phyloP scores from a whole-genome alignment of 37 sponge, comb jelly and placozoan genomes.

The Aplysina aerophoba region DNA sequence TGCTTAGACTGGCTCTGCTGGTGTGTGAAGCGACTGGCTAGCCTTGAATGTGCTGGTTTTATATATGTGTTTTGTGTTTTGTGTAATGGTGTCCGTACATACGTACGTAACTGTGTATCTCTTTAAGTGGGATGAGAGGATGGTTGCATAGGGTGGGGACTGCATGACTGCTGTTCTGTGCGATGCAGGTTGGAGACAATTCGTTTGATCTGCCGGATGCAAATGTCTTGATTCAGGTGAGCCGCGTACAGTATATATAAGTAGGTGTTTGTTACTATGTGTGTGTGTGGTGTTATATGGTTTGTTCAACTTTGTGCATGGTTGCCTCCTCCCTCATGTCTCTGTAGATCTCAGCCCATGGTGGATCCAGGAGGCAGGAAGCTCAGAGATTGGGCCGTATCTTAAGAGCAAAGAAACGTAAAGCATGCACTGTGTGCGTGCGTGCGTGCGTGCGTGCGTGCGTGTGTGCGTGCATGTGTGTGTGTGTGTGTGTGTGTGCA shows the following conservation, averaged over 20 bases:
- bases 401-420: conserved; percentile 93
- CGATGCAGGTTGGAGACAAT: conserved; percentile 94
- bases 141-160: background rate
- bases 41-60: too few relatives aligned
- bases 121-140: too few relatives aligned
- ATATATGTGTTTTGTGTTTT: too few relatives aligned
- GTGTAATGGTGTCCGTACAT: too few relatives aligned
- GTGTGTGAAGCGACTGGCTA: too few relatives aligned
- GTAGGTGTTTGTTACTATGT: too few relatives aligned
- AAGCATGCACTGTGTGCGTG: background rate
- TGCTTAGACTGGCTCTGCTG: too few relatives aligned
- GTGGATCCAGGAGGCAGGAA: conserved; percentile 98
- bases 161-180: background rate
- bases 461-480: background rate
- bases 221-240: conserved; percentile 93
- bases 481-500: background rate
- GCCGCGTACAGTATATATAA: background rate
- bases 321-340: conserved; percentile 4
- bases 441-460: background rate
- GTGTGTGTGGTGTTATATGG: too few relatives aligned
- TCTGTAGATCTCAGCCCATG: conserved; percentile 92
- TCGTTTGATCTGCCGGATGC: conserved; percentile 99
- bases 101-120: too few relatives aligned
- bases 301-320: background rate
- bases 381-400: conserved; percentile 97